phyloP scores from a whole-genome alignment of 2,113 vertebrate genomes.

The Gallinago undulata region DNA sequence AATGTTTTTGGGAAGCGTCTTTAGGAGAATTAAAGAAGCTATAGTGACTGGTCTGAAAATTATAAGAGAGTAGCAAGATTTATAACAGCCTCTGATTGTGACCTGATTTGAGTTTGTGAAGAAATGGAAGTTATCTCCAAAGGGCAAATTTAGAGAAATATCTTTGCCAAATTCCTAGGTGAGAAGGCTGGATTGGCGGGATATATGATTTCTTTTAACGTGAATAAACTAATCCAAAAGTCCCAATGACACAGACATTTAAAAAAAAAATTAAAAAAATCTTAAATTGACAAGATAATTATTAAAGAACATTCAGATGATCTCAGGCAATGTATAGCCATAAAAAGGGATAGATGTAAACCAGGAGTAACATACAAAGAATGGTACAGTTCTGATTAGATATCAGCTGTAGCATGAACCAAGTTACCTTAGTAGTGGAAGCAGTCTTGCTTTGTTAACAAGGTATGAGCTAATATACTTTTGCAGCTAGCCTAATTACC shows the following conservation, averaged over 20 bases:
- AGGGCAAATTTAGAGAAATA: background rate
- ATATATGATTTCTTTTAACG: background rate
- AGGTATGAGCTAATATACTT: background rate
- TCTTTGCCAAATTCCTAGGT: background rate
- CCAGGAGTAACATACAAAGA: background rate
- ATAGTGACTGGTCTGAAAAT: background rate
- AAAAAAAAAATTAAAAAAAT: background rate
- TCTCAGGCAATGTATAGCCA: background rate
- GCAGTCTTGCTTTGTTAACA: background rate
- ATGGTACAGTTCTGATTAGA: background rate
- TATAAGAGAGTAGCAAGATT: background rate
- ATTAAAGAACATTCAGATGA: background rate
- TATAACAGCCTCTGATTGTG: background rate
- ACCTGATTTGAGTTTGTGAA: background rate
- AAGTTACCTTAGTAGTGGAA: background rate
- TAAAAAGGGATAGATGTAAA: background rate
- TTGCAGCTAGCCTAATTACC: background rate
- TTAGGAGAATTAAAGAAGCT: background rate
- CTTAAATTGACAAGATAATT: background rate
- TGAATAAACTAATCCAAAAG: background rate
- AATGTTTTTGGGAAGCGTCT: background rate
- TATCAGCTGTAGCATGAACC: background rate
- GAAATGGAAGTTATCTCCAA: background rate
- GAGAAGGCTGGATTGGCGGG: background rate
- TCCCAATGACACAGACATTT: background rate